Evolutionary conservation across 92 coral and sea anemone genomes (phyloP), one percentile per base, ranked within the genome.

Genomic region (Porites divaricata): DNA sequence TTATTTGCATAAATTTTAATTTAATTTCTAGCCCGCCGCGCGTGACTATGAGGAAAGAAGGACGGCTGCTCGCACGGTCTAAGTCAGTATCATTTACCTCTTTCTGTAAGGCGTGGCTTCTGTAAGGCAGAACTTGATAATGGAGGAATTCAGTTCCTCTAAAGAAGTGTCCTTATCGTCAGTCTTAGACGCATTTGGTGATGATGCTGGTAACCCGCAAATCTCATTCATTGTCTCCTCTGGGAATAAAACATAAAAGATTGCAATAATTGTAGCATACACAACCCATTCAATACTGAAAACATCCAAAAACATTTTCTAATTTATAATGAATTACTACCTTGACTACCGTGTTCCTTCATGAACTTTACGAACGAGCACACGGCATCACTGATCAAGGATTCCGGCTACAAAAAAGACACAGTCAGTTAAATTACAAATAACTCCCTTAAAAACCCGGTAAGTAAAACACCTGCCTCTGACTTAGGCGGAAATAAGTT

Each of bases 31-130:
- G 45, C 45, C 4, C 45, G 45, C 45, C 45, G 45, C 45, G 6
- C 7, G 45, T 35, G 45, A 6, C 45, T 35, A 35, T 35, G 45
- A 35, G 45, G 45, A 35, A 35, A 35, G 45, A 35, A 35, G 45
- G 45, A 35, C 4, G 0, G 45, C 45, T 35, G 45, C 45, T 35
- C 45, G 6, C 45, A 35, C n/a, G n/a, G 45, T 35, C 45, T 35
- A 35, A 35, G 5, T 35, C 45, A 35, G 45, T 35, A 35, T 17
- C 23, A 56, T 87, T 81, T n/a, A 81, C 90, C 67, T 87, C 65
- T 83, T 87, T 70, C 85, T 81, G 80, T 87, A 89, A 13, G 95
- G 95, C 49, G 95, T 92, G 0, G 91, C 93, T 57, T 92, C 92
- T 0, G 93, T 87, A 26, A 92, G 85, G 63, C 95, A 90, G 80